phyloP scores from a whole-genome alignment of 2,888 invertebrate genomes.

The Drosophila picticornis region DNA sequence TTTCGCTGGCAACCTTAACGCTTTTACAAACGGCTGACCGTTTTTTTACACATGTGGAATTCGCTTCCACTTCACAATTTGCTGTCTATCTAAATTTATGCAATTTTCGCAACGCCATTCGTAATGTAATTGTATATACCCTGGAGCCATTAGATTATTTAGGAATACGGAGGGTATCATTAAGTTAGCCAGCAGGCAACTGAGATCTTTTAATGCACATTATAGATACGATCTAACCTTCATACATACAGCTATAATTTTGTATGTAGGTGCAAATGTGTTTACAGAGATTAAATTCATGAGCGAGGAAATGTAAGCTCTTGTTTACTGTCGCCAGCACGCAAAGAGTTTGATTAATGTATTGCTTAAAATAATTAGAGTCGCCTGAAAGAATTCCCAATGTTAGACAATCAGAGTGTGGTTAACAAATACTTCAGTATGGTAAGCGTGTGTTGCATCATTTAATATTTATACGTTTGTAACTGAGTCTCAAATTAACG shows the following conservation, averaged over 20 bases:
- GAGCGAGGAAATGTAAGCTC: not conserved
- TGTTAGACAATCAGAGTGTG: not conserved
- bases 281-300: not conserved
- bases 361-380: not conserved
- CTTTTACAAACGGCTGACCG: slow-evolving; percentile 11
- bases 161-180: slow-evolving; percentile 6
- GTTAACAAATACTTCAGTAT: not conserved
- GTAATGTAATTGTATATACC: slow-evolving; percentile 34
- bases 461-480: not conserved
- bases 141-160: slow-evolving; percentile 1
- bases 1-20: slow-evolving; percentile 41
- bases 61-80: slow-evolving; percentile 44
- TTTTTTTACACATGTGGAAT: slow-evolving; percentile 39
- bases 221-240: not conserved
- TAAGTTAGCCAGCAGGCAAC: not conserved
- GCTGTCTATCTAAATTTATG: slow-evolving; percentile 60
- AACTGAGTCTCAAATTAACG: not conserved
- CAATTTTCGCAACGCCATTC: slow-evolving; percentile 60
- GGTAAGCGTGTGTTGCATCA: not conserved
- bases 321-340: not conserved
- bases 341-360: not conserved
- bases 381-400: not conserved
- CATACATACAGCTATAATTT: not conserved
- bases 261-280: not conserved
- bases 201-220: not conserved